Conservation (phyloP, 2,797 vertebrate genomes). For the Tympanoctomys barrerae region DNA sequence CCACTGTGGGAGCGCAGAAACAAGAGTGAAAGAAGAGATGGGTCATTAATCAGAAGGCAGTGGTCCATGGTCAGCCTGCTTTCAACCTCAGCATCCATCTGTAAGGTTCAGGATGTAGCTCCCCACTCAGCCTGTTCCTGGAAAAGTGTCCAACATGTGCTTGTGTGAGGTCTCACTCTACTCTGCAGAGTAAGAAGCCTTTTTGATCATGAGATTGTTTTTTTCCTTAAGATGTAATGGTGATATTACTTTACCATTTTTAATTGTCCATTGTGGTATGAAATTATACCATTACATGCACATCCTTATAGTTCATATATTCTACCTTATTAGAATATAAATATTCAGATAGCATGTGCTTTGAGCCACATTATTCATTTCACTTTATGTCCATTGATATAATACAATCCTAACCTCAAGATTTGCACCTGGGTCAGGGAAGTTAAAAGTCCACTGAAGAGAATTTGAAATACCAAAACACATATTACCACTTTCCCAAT, state of each 20-base stretch:
- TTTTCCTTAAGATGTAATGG: not conserved
- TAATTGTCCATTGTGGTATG: not conserved
- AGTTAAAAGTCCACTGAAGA: not conserved
- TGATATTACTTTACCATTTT: not conserved
- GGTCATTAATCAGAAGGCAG: constrained; percentile 57
- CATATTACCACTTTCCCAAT: not conserved
- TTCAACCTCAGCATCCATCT: not conserved
- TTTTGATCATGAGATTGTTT: not conserved
- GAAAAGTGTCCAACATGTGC: not conserved
- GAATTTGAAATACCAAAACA: not conserved
- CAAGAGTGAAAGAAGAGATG: not conserved
- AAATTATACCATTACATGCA: not conserved
- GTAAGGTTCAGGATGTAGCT: not conserved
- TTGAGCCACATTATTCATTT: rapidly evolving
- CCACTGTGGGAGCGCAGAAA: not conserved
- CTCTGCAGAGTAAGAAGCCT: not conserved
- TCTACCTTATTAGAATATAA: not conserved
- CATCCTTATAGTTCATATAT: not conserved
- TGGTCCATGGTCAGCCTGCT: not conserved
- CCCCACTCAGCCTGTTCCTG: not conserved
- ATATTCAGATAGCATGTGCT: not conserved
- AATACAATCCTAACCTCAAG: not conserved
- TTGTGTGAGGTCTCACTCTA: not conserved
- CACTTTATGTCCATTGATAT: not conserved
- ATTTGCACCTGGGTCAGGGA: not conserved